These are phyloP conservation scores for Dyspetes luteomarginatus DNA, from an alignment of 2,888 invertebrate genomes.

Conservation along the genomic window DNA sequence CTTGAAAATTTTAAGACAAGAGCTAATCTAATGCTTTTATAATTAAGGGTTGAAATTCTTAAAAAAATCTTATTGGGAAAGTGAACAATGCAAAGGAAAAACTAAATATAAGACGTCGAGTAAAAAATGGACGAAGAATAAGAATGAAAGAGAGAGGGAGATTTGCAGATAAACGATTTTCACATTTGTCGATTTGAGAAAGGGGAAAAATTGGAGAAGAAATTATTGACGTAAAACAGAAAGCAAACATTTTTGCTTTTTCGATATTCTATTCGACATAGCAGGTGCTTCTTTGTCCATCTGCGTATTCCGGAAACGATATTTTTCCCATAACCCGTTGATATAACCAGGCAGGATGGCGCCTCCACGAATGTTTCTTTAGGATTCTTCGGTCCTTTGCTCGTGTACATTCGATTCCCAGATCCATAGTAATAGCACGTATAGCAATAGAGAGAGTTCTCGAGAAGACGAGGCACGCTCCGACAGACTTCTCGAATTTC, in stretches of 20 bases:
- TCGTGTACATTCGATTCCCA: conserved; percentile 65
- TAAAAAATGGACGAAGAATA: conserved; percentile 20
- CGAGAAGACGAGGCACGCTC: conserved; percentile 72
- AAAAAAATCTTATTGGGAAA: no score
- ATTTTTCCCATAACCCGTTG: conserved; percentile 79
- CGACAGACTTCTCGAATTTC: conserved; percentile 66
- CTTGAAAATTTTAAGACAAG: no score
- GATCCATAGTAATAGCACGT: conserved; percentile 63
- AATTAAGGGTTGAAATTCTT: no score
- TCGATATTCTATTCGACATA: conserved; percentile 69
- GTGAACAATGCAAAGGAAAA: no score
- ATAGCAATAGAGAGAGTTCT: conserved; percentile 45
- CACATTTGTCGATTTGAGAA: background rate
- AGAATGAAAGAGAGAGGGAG: no score
- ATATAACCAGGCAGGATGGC: conserved; percentile 75
- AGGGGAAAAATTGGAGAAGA: conserved; percentile 16
- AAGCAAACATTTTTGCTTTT: conserved; percentile 34
- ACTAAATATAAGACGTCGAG: conserved; percentile 57
- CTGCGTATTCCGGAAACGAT: conserved; percentile 72
- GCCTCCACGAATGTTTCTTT: conserved; percentile 79
- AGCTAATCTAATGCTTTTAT: no score
- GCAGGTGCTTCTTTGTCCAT: conserved; percentile 72
- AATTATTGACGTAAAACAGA: conserved; percentile 5
- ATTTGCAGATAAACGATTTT: conserved; percentile 1
- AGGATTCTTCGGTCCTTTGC: conserved; percentile 73